These are phyloP conservation scores for Heliconius himera DNA, from an alignment of 1,140 invertebrate species.

Conservation along the genomic window DNA sequence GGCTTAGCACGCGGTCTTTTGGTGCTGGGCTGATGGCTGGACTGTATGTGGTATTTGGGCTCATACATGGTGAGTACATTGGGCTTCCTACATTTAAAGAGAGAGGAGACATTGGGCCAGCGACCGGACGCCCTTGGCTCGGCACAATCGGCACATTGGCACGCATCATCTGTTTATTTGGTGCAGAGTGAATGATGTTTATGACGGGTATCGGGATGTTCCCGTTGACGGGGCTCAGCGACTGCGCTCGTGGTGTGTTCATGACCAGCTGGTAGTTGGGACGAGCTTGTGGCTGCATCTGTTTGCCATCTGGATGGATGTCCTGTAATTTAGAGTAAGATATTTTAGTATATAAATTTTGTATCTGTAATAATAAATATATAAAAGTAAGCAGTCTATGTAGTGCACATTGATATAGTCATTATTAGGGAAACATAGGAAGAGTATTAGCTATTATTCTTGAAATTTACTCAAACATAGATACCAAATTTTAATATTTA, in stretches of 20 bases:
- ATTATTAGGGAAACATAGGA: slow-evolving; percentile 11
- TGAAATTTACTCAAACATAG: slow-evolving; percentile 16
- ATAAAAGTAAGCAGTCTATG: neutral
- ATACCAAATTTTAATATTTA: neutral
- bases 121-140: slow-evolving; percentile 34
- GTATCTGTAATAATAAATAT: neutral
- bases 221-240: slow-evolving; percentile 40
- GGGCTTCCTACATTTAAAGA: slow-evolving; percentile 65
- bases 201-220: slow-evolving; percentile 65
- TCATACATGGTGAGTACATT: slow-evolving; percentile 68
- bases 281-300: slow-evolving; percentile 43
- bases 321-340: slow-evolving; percentile 50
- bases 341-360: neutral
- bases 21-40: slow-evolving; percentile 66
- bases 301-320: slow-evolving; percentile 43
- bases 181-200: slow-evolving; percentile 57
- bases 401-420: slow-evolving; percentile 45
- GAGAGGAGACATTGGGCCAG: slow-evolving; percentile 63
- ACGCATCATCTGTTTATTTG: slow-evolving; percentile 52
- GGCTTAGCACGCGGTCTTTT: slow-evolving; percentile 64
- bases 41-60: slow-evolving; percentile 64
- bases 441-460: slow-evolving; percentile 51
- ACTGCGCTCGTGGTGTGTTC: slow-evolving; percentile 44
- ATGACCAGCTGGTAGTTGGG: slow-evolving; percentile 54
- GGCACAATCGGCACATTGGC: slow-evolving; percentile 41